Conservation (phyloP, 2,113 vertebrate species). For the Capreolus pygargus region DNA sequence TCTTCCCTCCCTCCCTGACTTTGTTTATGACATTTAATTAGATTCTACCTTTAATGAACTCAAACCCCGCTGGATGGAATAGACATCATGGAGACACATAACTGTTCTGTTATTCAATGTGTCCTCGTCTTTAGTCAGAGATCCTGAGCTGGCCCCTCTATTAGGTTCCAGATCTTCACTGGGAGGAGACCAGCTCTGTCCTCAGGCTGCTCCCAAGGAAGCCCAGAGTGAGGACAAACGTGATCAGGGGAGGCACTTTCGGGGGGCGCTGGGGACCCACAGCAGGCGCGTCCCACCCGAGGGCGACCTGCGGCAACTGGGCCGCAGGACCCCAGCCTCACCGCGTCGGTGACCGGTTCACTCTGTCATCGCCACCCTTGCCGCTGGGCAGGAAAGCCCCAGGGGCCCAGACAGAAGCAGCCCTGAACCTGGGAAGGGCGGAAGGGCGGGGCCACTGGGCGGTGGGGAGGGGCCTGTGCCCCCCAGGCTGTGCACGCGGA, state of each 20-base stretch:
- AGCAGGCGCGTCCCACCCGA: neutral
- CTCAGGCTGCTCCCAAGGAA: neutral
- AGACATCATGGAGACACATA: neutral
- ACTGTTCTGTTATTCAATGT: neutral
- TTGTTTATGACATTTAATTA: neutral
- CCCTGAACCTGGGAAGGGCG: neutral
- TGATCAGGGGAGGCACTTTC: neutral
- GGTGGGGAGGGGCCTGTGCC: too few relatives aligned
- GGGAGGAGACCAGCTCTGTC: neutral
- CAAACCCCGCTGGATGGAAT: neutral
- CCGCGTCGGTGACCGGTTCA: rapidly evolving
- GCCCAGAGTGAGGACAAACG: neutral
- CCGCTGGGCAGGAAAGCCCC: neutral
- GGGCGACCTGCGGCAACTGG: neutral
- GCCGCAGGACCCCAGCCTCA: neutral
- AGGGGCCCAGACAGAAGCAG: too few relatives aligned
- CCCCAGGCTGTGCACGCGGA: too few relatives aligned
- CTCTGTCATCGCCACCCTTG: neutral
- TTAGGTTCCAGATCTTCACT: neutral
- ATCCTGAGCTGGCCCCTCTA: neutral
- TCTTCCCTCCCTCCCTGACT: neutral
- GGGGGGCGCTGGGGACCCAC: neutral
- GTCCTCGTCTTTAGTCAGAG: neutral
- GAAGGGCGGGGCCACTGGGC: neutral
- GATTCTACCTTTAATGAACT: neutral